Evolutionary conservation across 2,888 invertebrate species (phyloP).

Genomic region (Eupithecia tripunctaria): DNA sequence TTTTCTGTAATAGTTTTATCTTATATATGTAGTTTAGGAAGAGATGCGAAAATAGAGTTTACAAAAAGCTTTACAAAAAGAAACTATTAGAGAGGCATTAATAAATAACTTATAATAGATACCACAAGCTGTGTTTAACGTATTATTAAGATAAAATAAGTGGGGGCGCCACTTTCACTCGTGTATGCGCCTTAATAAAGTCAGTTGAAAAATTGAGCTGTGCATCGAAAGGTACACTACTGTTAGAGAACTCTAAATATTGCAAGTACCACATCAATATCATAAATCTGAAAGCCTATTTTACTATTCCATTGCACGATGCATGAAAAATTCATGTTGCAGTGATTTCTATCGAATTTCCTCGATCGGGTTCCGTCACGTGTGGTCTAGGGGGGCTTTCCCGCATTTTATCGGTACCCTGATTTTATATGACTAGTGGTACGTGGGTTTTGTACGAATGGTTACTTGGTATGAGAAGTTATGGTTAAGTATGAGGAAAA

Average conservation of each 20-base stretch:
- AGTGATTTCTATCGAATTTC: conserved; percentile 69
- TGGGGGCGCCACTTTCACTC: too few relatives aligned
- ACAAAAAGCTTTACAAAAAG: too few relatives aligned
- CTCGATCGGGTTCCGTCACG: conserved; percentile 62
- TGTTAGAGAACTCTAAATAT: background rate
- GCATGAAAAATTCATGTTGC: conserved; percentile 69
- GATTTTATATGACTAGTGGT: conserved; percentile 56
- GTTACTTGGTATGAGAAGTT: background rate
- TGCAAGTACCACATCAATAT: background rate
- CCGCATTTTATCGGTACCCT: conserved; percentile 58
- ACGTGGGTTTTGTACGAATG: conserved; percentile 35
- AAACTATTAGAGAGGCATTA: too few relatives aligned
- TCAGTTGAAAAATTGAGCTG: background rate
- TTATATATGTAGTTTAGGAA: too few relatives aligned
- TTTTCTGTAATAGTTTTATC: too few relatives aligned
- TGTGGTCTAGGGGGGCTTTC: conserved; percentile 52
- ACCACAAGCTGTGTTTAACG: too few relatives aligned
- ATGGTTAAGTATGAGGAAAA: background rate
- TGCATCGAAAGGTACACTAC: background rate
- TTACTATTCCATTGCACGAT: conserved; percentile 58
- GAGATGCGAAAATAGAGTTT: too few relatives aligned
- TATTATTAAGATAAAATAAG: too few relatives aligned
- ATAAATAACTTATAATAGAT: too few relatives aligned
- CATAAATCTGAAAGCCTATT: conserved; percentile 38
- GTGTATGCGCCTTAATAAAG: too few relatives aligned